Percentiles rank a stretch among this genome's conserved stretches.
Conservation (phyloP, 1,140 invertebrate genomes). For the Rhyzopertha dominica region DNA sequence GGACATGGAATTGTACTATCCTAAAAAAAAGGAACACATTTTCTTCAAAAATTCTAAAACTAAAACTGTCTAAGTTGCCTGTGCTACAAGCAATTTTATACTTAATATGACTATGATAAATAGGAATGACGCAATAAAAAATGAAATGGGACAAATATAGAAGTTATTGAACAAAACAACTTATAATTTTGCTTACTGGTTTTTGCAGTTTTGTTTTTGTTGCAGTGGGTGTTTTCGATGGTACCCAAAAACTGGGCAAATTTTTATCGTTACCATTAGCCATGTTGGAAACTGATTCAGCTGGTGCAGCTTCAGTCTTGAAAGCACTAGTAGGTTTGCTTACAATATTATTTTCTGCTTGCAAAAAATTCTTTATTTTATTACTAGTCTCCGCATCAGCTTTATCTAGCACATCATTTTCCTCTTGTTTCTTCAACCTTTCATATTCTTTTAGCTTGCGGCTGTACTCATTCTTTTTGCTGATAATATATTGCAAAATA, state of each 20-base stretch:
- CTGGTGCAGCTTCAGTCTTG: conserved; percentile 40
- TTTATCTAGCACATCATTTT: conserved; percentile 58
- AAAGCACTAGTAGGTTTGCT: conserved; percentile 48
- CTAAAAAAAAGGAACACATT: conserved; percentile 40
- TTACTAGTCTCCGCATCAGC: conserved; percentile 65
- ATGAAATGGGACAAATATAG: not conserved
- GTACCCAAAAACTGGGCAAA: conserved; percentile 97
- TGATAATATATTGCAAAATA: conserved; percentile 91
- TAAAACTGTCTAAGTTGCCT: too few species aligned
- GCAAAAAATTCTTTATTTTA: conserved; percentile 70
- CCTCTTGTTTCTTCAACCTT: conserved; percentile 74
- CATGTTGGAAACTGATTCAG: conserved; percentile 73
- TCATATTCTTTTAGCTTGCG: conserved; percentile 91
- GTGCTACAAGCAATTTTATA: too few species aligned
- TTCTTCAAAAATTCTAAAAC: too few species aligned
- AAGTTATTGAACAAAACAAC: conserved; percentile 2
- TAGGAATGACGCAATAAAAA: too few species aligned
- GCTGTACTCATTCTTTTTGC: conserved; percentile 90
- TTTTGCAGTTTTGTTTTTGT: conserved; percentile 70
- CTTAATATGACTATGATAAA: too few species aligned
- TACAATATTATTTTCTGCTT: conserved; percentile 68
- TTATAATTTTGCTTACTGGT: conserved; percentile 56
- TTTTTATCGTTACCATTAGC: conserved; percentile 54
- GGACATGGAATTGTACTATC: conserved; percentile 91
- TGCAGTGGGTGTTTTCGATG: conserved; percentile 85